Percentiles rank a stretch among this genome's conserved stretches.
Evolutionary conservation across 2,797 vertebrate species (phyloP).

Genomic region (Sparus aurata): DNA sequence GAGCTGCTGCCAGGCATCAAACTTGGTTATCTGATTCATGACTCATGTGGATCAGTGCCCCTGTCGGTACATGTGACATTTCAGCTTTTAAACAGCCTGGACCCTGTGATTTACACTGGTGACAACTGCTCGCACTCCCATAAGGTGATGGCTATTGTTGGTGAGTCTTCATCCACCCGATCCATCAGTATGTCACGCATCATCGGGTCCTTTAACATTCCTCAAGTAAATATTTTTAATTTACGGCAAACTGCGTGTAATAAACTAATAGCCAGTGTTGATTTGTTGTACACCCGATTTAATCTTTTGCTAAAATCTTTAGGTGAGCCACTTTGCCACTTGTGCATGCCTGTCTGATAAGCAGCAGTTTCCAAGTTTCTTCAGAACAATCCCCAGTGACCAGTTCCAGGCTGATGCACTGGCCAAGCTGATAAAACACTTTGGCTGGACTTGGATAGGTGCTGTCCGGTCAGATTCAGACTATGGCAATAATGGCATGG

Average conservation of each 20-base stretch:
- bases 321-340: constrained; percentile 22
- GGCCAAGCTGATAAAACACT: constrained; percentile 71
- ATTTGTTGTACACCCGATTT: too few species aligned
- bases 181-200: constrained; percentile 16
- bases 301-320: background rate
- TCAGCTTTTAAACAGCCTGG: constrained; percentile 67
- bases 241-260: background rate
- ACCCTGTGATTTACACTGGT: constrained; percentile 33
- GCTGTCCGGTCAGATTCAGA: constrained; percentile 76
- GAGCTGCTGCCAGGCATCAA: constrained; percentile 69
- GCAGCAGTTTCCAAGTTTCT: constrained; percentile 67
- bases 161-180: constrained; percentile 12
- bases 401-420: constrained; percentile 74
- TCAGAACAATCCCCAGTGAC: constrained; percentile 81
- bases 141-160: constrained; percentile 4
- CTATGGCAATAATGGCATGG: constrained; percentile 78
- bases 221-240: constrained; percentile 1
- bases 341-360: constrained; percentile 36
- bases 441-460: constrained; percentile 82
- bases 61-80: constrained; percentile 59
- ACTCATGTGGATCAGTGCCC: constrained; percentile 70
- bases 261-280: too few species aligned
- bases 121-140: constrained; percentile 1
- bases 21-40: constrained; percentile 76
- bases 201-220: constrained; percentile 9